Evolutionary conservation across 1,140 invertebrate genomes (phyloP).

Genomic region (Pectinophora gossypiella): DNA sequence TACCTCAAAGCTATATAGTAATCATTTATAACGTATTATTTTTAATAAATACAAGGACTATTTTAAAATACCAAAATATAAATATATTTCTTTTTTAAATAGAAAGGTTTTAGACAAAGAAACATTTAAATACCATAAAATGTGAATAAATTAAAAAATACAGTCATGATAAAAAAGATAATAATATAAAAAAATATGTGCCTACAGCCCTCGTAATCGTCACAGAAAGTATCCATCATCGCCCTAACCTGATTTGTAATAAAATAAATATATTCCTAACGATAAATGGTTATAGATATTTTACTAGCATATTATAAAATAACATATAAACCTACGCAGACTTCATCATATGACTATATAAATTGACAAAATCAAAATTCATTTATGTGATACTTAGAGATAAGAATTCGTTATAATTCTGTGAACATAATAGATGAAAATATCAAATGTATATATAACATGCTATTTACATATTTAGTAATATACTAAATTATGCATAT

Average conservation of each 20-base stretch:
- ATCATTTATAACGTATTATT: too few species aligned
- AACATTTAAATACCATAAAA: too few species aligned
- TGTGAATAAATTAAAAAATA: too few species aligned
- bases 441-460: constrained; percentile 40
- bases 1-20: too few species aligned
- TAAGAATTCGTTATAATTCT: constrained; percentile 32
- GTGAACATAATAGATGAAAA: constrained; percentile 41
- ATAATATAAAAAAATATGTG: too few species aligned
- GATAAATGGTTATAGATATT: constrained; percentile 40
- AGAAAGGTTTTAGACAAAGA: too few species aligned
- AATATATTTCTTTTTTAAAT: too few species aligned
- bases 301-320: constrained; percentile 56
- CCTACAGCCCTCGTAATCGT: too few species aligned
- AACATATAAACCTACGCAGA: constrained; percentile 57
- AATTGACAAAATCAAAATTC: constrained; percentile 62
- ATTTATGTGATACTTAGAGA: constrained; percentile 34
- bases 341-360: constrained; percentile 53
- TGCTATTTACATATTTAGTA: constrained; percentile 70
- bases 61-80: too few species aligned
- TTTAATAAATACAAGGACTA: too few species aligned
- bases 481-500: constrained; percentile 70
- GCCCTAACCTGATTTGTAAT: constrained; percentile 16
- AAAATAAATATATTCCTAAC: constrained; percentile 38
- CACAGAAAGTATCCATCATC: neutral
- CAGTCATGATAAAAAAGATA: too few species aligned